Evolutionary conservation across 2,888 invertebrate species (phyloP).

Genomic region (Gandaritis pyraliata): DNA sequence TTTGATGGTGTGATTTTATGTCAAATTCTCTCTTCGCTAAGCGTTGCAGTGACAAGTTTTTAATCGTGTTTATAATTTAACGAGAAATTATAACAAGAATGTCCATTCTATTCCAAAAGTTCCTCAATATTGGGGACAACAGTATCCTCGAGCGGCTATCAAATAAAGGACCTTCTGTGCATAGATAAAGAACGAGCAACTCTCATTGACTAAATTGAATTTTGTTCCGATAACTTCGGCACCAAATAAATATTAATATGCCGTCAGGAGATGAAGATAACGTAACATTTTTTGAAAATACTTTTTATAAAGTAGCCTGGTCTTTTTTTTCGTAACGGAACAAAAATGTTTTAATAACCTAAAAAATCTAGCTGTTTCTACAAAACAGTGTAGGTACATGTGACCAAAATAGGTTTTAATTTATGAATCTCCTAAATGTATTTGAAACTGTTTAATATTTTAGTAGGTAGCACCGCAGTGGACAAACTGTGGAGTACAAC

Average conservation of each 20-base stretch:
- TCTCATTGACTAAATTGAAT: slow-evolving; percentile 81
- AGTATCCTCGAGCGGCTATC: slow-evolving; percentile 74
- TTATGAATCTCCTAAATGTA: neutral
- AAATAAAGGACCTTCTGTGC: slow-evolving; percentile 82
- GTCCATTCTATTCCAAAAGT: slow-evolving; percentile 46
- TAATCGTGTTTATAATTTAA: too few relatives aligned
- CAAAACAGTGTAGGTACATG: too few relatives aligned
- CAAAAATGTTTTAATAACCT: too few relatives aligned
- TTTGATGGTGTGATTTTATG: too few relatives aligned
- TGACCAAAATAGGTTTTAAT: too few relatives aligned
- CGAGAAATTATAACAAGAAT: slow-evolving; percentile 8
- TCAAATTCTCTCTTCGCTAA: too few relatives aligned
- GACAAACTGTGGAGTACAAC: slow-evolving; percentile 61
- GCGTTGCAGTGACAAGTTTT: too few relatives aligned
- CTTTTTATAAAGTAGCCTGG: too few relatives aligned
- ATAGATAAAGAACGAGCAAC: slow-evolving; percentile 79
- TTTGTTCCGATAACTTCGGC: slow-evolving; percentile 72
- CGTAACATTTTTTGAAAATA: slow-evolving; percentile 15
- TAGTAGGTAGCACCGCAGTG: slow-evolving; percentile 14
- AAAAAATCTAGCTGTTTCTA: too few relatives aligned
- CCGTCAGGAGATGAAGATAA: slow-evolving; percentile 56
- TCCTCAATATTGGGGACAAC: slow-evolving; percentile 52
- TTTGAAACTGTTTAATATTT: slow-evolving; percentile 16
- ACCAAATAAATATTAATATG: slow-evolving; percentile 69
- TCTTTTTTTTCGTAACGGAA: too few relatives aligned